These are phyloP conservation scores for Mimumesa dahlbomi DNA, from an alignment of 2,888 invertebrate species.

Conservation along the genomic window DNA sequence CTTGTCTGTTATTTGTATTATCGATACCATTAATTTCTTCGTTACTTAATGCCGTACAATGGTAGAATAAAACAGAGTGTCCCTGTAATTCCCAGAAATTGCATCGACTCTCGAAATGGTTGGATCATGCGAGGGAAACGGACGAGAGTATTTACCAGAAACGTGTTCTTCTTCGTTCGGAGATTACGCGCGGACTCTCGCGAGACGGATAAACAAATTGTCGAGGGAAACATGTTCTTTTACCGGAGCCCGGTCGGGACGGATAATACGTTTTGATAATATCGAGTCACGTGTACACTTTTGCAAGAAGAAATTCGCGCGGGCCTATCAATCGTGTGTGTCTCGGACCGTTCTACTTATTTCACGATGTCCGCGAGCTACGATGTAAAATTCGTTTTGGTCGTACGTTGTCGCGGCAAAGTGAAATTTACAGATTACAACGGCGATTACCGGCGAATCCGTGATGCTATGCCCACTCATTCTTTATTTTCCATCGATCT, in stretches of 20 bases:
- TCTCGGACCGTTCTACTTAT: background rate
- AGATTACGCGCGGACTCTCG: constrained; percentile 40
- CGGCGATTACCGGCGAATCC: constrained; percentile 35
- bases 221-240: constrained; percentile 24
- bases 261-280: constrained; percentile 35
- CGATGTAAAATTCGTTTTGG: background rate
- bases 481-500: constrained; percentile 46
- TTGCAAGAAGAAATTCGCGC: too few species aligned
- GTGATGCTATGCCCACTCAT: constrained; percentile 36
- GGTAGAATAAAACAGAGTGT: constrained; percentile 13
- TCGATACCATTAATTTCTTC: constrained; percentile 35
- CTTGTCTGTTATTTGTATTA: constrained; percentile 30
- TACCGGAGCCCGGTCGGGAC: constrained; percentile 1
- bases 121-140: too few species aligned
- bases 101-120: background rate
- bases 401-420: constrained; percentile 4
- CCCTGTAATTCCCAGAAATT: constrained; percentile 9
- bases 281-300: constrained; percentile 12
- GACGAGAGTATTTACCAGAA: too few species aligned
- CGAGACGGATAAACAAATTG: constrained; percentile 53
- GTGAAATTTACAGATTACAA: constrained; percentile 22
- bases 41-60: background rate
- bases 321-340: background rate
- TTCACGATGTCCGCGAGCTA: background rate
- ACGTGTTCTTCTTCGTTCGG: constrained; percentile 35